These are phyloP conservation scores for Eubucco bourcierii DNA, from an alignment of 2,113 vertebrate genomes.

Conservation along the genomic window DNA sequence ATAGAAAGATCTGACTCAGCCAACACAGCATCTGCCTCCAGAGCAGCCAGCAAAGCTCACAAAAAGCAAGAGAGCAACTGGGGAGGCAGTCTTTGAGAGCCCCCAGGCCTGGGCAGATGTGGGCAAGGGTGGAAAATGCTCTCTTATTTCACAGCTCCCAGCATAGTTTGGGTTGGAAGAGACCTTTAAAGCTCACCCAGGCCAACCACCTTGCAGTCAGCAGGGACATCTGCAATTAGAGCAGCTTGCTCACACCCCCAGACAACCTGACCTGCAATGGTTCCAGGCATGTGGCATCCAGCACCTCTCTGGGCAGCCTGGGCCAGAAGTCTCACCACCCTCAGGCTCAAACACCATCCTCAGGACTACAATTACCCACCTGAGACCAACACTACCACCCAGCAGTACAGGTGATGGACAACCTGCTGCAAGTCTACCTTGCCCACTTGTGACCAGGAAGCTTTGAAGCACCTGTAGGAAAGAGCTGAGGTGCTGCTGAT, in stretches of 20 bases:
- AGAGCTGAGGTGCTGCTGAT: fast-evolving
- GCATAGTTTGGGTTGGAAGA: too few relatives aligned
- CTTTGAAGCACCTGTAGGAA: neutral
- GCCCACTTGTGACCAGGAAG: neutral
- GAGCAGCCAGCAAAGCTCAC: neutral
- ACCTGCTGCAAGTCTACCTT: fast-evolving
- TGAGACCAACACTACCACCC: neutral
- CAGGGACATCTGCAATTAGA: too few relatives aligned
- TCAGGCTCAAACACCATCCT: neutral
- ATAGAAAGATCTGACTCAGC: neutral
- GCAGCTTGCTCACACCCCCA: too few relatives aligned
- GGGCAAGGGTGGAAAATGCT: neutral
- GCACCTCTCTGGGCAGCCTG: too few relatives aligned
- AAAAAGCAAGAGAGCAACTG: neutral
- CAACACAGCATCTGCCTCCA: neutral
- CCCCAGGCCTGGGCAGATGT: too few relatives aligned
- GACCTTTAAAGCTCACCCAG: too few relatives aligned
- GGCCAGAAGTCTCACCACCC: too few relatives aligned
- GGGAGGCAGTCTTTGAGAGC: neutral
- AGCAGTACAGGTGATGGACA: neutral
- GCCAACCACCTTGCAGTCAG: too few relatives aligned
- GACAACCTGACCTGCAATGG: too few relatives aligned
- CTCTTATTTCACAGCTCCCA: neutral
- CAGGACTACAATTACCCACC: neutral
- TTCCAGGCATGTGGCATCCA: too few relatives aligned